Conservation (phyloP, 2,113 vertebrate species). For the Xenus cinereus region DNA sequence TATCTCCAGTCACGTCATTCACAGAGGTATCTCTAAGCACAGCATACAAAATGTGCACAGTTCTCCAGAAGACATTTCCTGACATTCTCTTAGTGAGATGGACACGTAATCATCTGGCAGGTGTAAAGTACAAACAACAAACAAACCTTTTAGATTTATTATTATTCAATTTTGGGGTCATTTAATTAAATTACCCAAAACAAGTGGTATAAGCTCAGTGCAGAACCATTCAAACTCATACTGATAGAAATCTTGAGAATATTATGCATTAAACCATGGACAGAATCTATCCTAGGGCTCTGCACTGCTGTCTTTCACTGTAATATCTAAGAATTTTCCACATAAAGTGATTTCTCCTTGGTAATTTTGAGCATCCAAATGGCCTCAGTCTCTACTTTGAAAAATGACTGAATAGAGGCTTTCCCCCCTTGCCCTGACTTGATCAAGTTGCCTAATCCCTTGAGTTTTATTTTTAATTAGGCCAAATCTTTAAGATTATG, state of each 20-base stretch:
- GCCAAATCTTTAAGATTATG: background rate
- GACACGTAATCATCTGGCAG: background rate
- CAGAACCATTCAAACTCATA: background rate
- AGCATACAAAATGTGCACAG: accelerated
- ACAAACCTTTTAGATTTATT: background rate
- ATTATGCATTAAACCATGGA: background rate
- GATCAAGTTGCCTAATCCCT: background rate
- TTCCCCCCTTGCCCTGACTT: accelerated
- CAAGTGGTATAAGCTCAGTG: background rate
- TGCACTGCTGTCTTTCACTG: background rate
- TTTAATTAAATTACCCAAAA: background rate
- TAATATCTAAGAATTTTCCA: background rate
- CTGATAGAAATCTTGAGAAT: background rate
- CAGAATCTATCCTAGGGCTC: background rate
- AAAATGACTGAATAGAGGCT: background rate
- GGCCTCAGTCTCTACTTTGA: background rate
- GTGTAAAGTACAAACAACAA: background rate
- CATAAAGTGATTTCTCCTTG: background rate
- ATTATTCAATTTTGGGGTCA: background rate
- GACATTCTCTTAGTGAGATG: background rate
- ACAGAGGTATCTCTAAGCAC: background rate
- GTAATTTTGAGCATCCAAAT: background rate
- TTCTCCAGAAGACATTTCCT: background rate
- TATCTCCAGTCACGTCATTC: background rate
- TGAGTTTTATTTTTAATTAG: background rate